Evolutionary conservation across 2,888 invertebrate species (phyloP).

Genomic region (Leptinotarsa rubiginosa): DNA sequence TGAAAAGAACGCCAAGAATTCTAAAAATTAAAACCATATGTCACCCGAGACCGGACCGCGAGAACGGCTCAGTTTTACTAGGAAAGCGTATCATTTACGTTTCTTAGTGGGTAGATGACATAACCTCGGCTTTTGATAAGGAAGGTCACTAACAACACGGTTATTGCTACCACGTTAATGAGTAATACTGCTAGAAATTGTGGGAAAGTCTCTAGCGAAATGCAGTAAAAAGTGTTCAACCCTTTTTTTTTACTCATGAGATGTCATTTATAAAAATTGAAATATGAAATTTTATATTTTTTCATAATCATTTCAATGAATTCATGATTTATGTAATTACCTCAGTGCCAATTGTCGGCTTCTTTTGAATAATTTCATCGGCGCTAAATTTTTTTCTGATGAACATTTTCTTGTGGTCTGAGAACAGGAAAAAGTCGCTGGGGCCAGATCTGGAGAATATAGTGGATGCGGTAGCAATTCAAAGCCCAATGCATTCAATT

Average conservation of each 20-base stretch:
- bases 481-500: no score
- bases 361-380: no score
- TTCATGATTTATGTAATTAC: no score
- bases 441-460: no score
- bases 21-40: conserved; percentile 45
- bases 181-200: conserved; percentile 30
- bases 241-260: neutral
- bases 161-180: conserved; percentile 27
- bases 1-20: conserved; percentile 50
- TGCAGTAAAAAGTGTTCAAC: no score
- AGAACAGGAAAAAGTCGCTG: no score
- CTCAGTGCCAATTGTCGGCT: no score
- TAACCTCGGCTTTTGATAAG: conserved; percentile 50
- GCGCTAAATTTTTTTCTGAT: no score
- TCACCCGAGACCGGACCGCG: conserved; percentile 38
- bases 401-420: no score
- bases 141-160: conserved; percentile 41
- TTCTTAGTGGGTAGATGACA: conserved; percentile 51
- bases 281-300: no score
- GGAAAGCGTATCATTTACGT: conserved; percentile 48
- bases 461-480: no score
- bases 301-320: no score
- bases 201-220: conserved; percentile 24
- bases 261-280: neutral
- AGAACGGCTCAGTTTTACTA: conserved; percentile 46